Conservation (phyloP, 2,797 vertebrate species). For the Yasuhikotakia modesta region DNA sequence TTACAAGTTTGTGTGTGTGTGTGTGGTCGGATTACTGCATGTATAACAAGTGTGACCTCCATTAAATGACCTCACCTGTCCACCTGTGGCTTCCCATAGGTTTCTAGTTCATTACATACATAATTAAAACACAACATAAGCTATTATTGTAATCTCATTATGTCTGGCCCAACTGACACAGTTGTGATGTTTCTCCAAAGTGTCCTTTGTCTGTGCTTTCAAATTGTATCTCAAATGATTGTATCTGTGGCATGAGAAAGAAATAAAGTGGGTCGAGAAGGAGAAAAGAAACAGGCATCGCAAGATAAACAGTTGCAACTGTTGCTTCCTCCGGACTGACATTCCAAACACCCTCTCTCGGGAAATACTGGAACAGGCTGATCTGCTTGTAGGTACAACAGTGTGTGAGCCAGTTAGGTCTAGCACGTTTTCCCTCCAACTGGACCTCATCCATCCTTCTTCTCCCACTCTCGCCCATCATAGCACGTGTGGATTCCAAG, state of each 20-base stretch:
- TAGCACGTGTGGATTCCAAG: slow-evolving; percentile 8
- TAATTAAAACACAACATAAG: too few relatives aligned
- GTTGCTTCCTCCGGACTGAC: slow-evolving; percentile 52
- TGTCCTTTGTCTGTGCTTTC: neutral
- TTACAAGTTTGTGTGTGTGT: neutral
- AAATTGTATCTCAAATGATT: neutral
- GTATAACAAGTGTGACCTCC: too few relatives aligned
- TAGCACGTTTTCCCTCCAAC: slow-evolving; percentile 55
- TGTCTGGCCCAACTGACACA: neutral
- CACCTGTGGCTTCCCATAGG: slow-evolving; percentile 6
- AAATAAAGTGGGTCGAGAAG: neutral
- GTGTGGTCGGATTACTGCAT: neutral
- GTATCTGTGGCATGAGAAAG: neutral
- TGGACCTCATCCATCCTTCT: slow-evolving; percentile 45
- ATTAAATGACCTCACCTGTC: neutral
- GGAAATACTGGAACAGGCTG: slow-evolving; percentile 51
- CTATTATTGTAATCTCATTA: too few relatives aligned
- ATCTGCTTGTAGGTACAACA: slow-evolving; percentile 34
- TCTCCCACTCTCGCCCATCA: slow-evolving; percentile 55
- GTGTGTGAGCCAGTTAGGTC: slow-evolving; percentile 44
- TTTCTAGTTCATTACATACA: too few relatives aligned
- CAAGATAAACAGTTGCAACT: slow-evolving; percentile 58
- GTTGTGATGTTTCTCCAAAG: neutral
- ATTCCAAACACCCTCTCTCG: slow-evolving; percentile 47
- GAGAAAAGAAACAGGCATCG: slow-evolving; percentile 33